Percentiles rank a stretch among this genome's conserved stretches.
Evolutionary conservation across 2,888 invertebrate species (phyloP).

Genomic region (Hirudinaria manillensis): DNA sequence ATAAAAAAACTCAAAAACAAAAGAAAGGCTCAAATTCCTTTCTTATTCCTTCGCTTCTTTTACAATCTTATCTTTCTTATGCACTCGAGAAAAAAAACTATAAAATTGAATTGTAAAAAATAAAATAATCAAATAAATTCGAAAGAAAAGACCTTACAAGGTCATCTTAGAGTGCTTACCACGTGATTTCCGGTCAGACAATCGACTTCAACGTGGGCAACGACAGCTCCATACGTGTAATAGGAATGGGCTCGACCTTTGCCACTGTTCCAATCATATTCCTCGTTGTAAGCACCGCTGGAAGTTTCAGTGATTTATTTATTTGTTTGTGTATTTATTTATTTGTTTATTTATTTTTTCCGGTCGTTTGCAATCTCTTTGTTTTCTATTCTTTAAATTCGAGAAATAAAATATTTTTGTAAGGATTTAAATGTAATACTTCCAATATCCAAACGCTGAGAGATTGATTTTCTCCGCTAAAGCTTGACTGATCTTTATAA

Average conservation of each 20-base stretch:
- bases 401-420: too few species aligned
- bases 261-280: constrained; percentile 27
- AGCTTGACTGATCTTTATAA: constrained; percentile 40
- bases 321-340: too few species aligned
- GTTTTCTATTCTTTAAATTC: too few species aligned
- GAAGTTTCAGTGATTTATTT: background rate
- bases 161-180: constrained; percentile 18
- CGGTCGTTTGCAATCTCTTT: background rate
- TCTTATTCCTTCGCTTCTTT: too few species aligned
- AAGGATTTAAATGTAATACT: constrained; percentile 27
- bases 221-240: constrained; percentile 38
- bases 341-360: too few species aligned
- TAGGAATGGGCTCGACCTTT: constrained; percentile 29
- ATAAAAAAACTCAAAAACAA: too few species aligned
- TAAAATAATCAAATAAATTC: too few species aligned
- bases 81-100: too few species aligned
- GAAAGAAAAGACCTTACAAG: too few species aligned
- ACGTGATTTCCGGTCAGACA: constrained; percentile 39
- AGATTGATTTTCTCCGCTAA: constrained; percentile 42
- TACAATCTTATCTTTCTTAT: too few species aligned
- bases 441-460: constrained; percentile 44
- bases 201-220: constrained; percentile 39
- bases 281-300: constrained; percentile 18
- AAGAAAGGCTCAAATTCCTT: too few species aligned
- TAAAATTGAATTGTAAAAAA: too few species aligned